phyloP scores from a whole-genome alignment of 2,113 vertebrate species.

The Macrotis lagotis region DNA sequence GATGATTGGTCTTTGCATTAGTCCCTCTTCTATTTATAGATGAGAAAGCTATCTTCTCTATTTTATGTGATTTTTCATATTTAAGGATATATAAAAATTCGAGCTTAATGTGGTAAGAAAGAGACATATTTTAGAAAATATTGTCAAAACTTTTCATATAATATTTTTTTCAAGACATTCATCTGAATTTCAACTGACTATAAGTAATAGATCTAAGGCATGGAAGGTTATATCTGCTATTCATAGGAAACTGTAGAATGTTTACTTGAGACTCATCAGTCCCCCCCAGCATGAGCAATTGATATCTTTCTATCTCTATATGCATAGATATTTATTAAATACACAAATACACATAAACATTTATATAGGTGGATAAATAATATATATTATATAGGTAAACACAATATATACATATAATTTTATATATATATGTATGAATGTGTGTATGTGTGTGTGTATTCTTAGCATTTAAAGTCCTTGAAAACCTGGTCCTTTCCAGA shows the following conservation, averaged over 20 bases:
- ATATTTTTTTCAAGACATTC: neutral
- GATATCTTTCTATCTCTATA: neutral
- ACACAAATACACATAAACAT: no score
- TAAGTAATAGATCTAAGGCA: neutral
- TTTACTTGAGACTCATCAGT: neutral
- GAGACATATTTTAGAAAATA: constrained; percentile 25
- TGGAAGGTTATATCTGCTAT: neutral
- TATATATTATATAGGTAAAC: no score
- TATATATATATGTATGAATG: no score
- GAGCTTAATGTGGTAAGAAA: neutral
- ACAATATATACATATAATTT: no score
- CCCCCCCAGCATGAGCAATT: neutral
- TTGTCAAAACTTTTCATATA: constrained; percentile 1
- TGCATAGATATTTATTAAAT: no score
- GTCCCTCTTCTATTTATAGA: no score
- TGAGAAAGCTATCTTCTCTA: neutral
- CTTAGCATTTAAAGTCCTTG: no score
- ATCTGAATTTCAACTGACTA: constrained; percentile 13
- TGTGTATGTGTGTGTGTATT: no score
- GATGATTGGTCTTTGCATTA: no score
- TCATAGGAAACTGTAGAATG: neutral
- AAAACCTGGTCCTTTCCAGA: no score
- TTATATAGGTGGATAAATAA: no score
- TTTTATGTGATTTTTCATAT: neutral
- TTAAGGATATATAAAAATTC: neutral